These are phyloP conservation scores for Chascanopsetta lugubris DNA, from an alignment of 2,113 vertebrate species.

Conservation along the genomic window DNA sequence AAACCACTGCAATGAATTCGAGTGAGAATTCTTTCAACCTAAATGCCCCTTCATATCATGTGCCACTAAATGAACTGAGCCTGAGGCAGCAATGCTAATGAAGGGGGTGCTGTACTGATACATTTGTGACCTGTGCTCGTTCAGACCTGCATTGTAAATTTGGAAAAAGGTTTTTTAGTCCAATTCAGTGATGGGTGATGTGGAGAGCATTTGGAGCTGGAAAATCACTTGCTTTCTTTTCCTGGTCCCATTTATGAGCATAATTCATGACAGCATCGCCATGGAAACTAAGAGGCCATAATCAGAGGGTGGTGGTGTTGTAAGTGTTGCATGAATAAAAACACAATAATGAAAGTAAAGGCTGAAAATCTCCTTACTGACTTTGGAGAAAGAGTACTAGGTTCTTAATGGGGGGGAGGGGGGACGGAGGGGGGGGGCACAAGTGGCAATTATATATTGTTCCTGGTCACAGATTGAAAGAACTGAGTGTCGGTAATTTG, in stretches of 20 bases:
- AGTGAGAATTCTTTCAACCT: not conserved
- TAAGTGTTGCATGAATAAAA: conserved; percentile 63
- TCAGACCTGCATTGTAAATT: not conserved
- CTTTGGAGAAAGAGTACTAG: too few species aligned
- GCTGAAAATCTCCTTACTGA: conserved; percentile 41
- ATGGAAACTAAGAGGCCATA: conserved; percentile 73
- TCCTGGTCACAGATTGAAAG: conserved; percentile 24
- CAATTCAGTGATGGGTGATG: conserved; percentile 9
- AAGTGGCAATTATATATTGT: conserved; percentile 57
- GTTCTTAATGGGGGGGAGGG: not conserved
- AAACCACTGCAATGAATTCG: not conserved
- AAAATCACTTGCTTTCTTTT: conserved; percentile 41
- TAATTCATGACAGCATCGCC: conserved; percentile 63
- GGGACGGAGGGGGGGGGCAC: not conserved
- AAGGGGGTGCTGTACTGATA: not conserved
- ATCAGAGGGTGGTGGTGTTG: conserved; percentile 40
- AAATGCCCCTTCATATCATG: not conserved
- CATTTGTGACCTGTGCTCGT: not conserved
- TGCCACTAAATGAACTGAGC: not conserved
- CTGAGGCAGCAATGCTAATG: not conserved
- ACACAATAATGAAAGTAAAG: conserved; percentile 55
- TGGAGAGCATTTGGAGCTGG: conserved; percentile 45
- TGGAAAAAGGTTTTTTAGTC: conserved; percentile 23
- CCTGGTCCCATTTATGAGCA: conserved; percentile 46
- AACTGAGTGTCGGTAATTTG: conserved; percentile 60